These are phyloP conservation scores for Sylvilagus bachmani DNA, from an alignment of 2,113 vertebrate genomes.

Conservation along the genomic window DNA sequence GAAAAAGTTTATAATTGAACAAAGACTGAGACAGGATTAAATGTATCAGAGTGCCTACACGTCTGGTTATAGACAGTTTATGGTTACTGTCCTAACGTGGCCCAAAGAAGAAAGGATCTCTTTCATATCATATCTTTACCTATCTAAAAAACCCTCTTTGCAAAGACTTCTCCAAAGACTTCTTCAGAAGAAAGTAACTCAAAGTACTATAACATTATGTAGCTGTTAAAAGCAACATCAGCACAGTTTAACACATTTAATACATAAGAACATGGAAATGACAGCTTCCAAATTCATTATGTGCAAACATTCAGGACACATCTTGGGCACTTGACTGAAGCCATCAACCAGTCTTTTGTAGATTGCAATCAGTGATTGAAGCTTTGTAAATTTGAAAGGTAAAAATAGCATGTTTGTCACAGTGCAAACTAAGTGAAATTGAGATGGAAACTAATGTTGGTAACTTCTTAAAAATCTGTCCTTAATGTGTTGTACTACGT, in stretches of 20 bases:
- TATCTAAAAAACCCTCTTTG: not conserved
- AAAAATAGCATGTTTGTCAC: constrained; percentile 77
- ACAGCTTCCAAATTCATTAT: constrained; percentile 76
- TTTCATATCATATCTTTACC: not conserved
- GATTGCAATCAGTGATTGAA: constrained; percentile 84
- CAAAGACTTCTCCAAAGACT: not conserved
- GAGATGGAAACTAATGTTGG: constrained; percentile 2
- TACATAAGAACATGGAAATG: constrained; percentile 76
- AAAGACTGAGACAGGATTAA: not conserved
- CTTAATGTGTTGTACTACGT: no score
- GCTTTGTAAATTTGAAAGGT: constrained; percentile 77
- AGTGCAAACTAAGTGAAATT: constrained; percentile 50
- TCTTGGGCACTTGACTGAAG: constrained; percentile 77
- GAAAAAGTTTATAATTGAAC: not conserved
- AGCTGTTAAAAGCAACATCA: constrained; percentile 30
- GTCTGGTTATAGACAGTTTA: not conserved
- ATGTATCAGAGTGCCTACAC: not conserved
- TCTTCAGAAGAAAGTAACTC: not conserved
- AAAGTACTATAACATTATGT: constrained; percentile 57
- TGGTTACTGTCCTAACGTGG: not conserved
- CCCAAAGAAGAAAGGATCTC: not conserved
- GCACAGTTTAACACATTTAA: constrained; percentile 75
- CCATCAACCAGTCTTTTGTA: constrained; percentile 82
- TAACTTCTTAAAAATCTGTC: constrained; percentile 16
- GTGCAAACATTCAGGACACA: constrained; percentile 76